Conservation (phyloP, 2,113 vertebrate species). For the Etia nguti region DNA sequence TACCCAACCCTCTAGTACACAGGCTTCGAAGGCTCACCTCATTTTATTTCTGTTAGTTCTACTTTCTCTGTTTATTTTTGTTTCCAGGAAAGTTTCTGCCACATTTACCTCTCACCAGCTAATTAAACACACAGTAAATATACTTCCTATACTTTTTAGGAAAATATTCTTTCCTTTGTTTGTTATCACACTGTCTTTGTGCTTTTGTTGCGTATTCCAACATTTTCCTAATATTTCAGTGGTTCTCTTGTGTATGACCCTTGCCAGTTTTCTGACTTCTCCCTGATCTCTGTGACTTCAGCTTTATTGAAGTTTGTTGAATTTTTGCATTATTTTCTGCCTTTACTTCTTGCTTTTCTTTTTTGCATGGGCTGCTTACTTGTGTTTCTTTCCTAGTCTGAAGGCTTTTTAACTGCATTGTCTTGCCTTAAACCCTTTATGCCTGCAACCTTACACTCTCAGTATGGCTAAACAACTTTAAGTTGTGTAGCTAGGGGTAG, state of each 20-base stretch:
- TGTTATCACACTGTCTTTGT: neutral
- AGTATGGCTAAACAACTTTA: neutral
- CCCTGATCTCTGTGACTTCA: neutral
- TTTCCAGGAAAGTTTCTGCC: neutral
- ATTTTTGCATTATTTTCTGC: neutral
- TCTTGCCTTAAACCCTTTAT: neutral
- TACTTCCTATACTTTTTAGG: neutral
- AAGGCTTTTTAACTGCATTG: neutral
- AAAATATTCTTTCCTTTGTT: neutral
- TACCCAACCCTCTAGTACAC: neutral
- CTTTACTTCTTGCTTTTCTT: neutral
- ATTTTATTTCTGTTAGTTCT: neutral
- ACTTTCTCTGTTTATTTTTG: neutral
- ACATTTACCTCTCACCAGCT: neutral
- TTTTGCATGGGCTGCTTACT: neutral
- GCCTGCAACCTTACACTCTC: neutral
- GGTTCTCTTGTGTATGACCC: neutral
- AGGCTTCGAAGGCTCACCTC: neutral
- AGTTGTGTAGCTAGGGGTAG: neutral
- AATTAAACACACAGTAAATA: neutral
- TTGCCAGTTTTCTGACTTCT: neutral
- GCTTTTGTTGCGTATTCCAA: neutral
- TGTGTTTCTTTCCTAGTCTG: neutral
- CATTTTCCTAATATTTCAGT: neutral
- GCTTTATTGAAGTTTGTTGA: neutral